phyloP scores from a whole-genome alignment of 2,888 invertebrate species.

The Mylabris sibirica region DNA sequence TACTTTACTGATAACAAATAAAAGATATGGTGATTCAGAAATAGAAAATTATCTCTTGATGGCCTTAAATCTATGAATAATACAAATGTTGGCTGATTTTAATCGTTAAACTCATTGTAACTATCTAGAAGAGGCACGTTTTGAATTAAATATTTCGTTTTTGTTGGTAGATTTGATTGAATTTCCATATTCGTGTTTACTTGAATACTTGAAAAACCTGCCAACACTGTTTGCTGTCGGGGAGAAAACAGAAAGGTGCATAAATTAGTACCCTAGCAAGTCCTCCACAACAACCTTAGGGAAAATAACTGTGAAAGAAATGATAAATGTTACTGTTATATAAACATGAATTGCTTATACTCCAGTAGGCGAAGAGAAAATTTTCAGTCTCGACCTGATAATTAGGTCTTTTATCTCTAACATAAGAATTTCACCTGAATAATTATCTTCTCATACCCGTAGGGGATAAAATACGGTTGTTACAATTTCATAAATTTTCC shows the following conservation, averaged over 20 bases:
- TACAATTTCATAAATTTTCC: not conserved
- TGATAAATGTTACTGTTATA: slow-evolving; percentile 31
- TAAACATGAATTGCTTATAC: slow-evolving; percentile 34
- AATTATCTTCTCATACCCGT: not conserved
- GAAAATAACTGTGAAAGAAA: slow-evolving; percentile 28
- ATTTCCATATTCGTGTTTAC: not conserved
- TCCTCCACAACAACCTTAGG: slow-evolving; percentile 28
- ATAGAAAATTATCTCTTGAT: not conserved
- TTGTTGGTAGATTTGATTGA: not conserved
- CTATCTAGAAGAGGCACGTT: not conserved
- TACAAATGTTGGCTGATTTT: not conserved
- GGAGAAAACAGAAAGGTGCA: slow-evolving; percentile 19
- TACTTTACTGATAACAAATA: slow-evolving; percentile 2
- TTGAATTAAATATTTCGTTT: not conserved
- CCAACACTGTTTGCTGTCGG: not conserved
- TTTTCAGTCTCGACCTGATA: slow-evolving; percentile 6
- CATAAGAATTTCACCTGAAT: not conserved
- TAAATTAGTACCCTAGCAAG: slow-evolving; percentile 32
- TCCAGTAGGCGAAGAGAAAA: slow-evolving; percentile 10
- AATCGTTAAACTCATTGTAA: not conserved
- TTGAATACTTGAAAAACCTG: not conserved
- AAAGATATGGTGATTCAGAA: not conserved
- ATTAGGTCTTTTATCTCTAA: not conserved
- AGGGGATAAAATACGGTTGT: not conserved
- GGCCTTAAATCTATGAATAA: not conserved